Base-by-base conservation (phyloP, 2,888 invertebrate genomes). In the Polyommatus icarus region DNA sequence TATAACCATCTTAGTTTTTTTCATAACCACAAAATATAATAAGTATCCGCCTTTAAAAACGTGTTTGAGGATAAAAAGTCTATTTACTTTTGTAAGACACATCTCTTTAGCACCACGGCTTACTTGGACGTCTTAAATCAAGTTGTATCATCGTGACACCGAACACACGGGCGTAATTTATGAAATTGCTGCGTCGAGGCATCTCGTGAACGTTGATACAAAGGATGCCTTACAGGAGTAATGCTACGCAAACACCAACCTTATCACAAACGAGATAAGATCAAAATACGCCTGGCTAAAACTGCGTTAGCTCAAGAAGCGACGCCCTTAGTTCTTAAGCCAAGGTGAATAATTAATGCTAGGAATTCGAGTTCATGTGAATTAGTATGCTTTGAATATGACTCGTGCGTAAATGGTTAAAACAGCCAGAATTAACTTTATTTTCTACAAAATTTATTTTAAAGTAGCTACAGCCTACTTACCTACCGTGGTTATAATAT, bases 121-220 rank as follows among this genome's bases (percentile, higher is more conserved):
- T 18, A 6, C 15, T 67, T 6, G 67, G 29, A 15, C 29, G 67
- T 67, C 67, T 15, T 67, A 67, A 67, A 67, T 67, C 29, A 67
- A 67, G 67, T 29, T 54, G 54, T 29, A 75, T 54, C 75, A 20
- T 40, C 24, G 24, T 20, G 36, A 72, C 67, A 36, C 18, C 24
- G 29, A 50, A 73, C 20, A 82, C 82, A 83, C 80, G 79, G 80
- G 80, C 78, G 87, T 89, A 88, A 91, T 90, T 89, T 90, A 88
- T 86, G 86, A 89, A 88, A 88, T 89, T 86, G 86, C 85, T 82
- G 82, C 83, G 80, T 82, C 78, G 82, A 84, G 54, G 20, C 24
- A 50, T 73, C 73, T n/a, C 72, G 20, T 61, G 20, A 59, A 59
- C 59, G 59, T 32, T 32, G 76, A 76, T 67, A 78, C 80, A 78